Evolutionary conservation across 2,113 vertebrate species (phyloP).

Genomic region (Hypomesus transpacificus): DNA sequence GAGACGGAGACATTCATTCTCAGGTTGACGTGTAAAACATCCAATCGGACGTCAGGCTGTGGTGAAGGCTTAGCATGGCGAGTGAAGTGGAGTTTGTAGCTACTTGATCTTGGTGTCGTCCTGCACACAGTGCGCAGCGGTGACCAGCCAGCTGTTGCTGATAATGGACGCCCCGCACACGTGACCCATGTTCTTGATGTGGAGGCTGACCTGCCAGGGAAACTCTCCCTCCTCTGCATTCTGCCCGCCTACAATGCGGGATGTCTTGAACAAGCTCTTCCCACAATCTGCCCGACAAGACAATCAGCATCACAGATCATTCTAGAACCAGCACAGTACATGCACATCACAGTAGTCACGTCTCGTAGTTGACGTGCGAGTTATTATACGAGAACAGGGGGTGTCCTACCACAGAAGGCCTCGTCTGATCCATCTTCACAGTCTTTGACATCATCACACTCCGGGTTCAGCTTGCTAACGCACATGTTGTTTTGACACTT

Average conservation of each 20-base stretch:
- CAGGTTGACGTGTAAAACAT: too few relatives aligned
- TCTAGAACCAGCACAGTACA: too few relatives aligned
- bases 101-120: conserved; percentile 71
- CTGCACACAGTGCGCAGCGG: conserved; percentile 87
- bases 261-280: conserved; percentile 64
- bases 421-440: conserved; percentile 85
- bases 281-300: conserved; percentile 78
- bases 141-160: conserved; percentile 81
- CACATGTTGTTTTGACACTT: conserved; percentile 76
- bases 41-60: too few relatives aligned
- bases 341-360: too few relatives aligned
- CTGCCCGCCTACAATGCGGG: conserved; percentile 87
- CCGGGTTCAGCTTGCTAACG: conserved; percentile 81
- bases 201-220: conserved; percentile 97
- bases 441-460: conserved; percentile 79
- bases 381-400: not conserved
- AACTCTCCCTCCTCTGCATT: conserved; percentile 80
- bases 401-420: conserved; percentile 76
- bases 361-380: too few relatives aligned
- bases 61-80: not conserved
- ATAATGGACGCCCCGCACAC: conserved; percentile 87
- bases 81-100: not conserved
- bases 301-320: not conserved
- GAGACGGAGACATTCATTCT: too few relatives aligned
- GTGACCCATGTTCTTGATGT: conserved; percentile 69